Conservation (phyloP, 1,140 invertebrate species). For the Papilio polytes region DNA sequence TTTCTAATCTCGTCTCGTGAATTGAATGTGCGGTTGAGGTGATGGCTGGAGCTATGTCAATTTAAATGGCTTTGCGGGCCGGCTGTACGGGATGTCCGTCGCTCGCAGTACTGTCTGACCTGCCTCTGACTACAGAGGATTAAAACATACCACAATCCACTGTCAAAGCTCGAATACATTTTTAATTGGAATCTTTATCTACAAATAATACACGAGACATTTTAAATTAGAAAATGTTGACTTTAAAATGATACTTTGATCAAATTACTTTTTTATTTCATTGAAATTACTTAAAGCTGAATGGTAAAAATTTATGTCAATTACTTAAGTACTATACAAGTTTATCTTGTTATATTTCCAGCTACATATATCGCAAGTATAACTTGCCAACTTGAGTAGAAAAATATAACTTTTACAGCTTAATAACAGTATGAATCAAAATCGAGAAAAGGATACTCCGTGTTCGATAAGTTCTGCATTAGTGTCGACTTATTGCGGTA, state of each 20-base stretch:
- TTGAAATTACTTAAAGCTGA: too few species aligned
- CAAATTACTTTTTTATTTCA: too few species aligned
- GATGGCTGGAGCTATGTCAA: constrained; percentile 11
- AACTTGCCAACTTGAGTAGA: too few species aligned
- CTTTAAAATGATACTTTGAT: background rate
- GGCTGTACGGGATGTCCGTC: background rate
- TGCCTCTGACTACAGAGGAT: background rate
- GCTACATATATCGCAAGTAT: too few species aligned
- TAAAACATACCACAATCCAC: constrained; percentile 35
- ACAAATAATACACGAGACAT: background rate
- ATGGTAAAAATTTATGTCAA: too few species aligned
- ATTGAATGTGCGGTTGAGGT: constrained; percentile 26
- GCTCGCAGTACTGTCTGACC: constrained; percentile 30
- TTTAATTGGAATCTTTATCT: background rate
- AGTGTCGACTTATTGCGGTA: background rate
- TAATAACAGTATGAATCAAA: constrained; percentile 2
- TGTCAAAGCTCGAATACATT: constrained; percentile 9
- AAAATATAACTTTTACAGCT: background rate
- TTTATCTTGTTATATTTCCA: too few species aligned
- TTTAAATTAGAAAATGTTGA: background rate
- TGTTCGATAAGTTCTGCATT: background rate
- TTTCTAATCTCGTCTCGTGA: constrained; percentile 17
- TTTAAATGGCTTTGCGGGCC: constrained; percentile 28
- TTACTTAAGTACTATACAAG: too few species aligned
- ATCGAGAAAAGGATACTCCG: background rate